phyloP scores from a whole-genome alignment of 2,113 vertebrate genomes.

The Microcebus jonahi region DNA sequence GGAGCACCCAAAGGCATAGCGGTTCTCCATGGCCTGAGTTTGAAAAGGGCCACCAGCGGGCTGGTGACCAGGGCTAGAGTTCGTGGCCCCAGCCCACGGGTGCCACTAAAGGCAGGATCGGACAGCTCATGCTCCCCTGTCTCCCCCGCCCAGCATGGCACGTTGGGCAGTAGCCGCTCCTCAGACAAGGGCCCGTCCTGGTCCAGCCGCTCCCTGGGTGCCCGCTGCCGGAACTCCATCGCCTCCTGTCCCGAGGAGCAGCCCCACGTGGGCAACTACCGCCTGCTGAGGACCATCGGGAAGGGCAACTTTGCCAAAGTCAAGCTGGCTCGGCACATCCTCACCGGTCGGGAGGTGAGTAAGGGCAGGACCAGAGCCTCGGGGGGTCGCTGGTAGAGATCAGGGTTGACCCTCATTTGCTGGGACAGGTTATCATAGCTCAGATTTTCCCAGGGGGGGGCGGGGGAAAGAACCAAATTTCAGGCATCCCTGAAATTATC shows the following conservation, averaged over 20 bases:
- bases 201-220: constrained; percentile 93
- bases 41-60: not conserved
- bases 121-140: rapidly evolving
- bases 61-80: not conserved
- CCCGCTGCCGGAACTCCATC: constrained; percentile 94
- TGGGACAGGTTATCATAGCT: not conserved
- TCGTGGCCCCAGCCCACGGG: not conserved
- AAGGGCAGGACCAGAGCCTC: rapidly evolving
- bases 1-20: not conserved
- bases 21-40: not conserved
- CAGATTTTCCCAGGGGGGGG: not conserved
- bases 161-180: constrained; percentile 91
- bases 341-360: constrained; percentile 93
- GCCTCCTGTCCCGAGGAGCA: constrained; percentile 94
- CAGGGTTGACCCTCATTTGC: not conserved
- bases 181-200: constrained; percentile 93
- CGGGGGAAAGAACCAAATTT: not conserved
- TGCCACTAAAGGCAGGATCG: rapidly evolving
- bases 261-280: constrained; percentile 95
- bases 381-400: rapidly evolving
- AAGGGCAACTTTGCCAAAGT: constrained; percentile 98
- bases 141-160: constrained; percentile 86
- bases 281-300: constrained; percentile 94
- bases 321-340: constrained; percentile 93
- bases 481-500: not conserved